A percentile compares a stretch with the other conserved stretches of the same genome.
Evolutionary conservation across 2,113 vertebrate species (phyloP).

Genomic region (Aptenodytes forsteri): DNA sequence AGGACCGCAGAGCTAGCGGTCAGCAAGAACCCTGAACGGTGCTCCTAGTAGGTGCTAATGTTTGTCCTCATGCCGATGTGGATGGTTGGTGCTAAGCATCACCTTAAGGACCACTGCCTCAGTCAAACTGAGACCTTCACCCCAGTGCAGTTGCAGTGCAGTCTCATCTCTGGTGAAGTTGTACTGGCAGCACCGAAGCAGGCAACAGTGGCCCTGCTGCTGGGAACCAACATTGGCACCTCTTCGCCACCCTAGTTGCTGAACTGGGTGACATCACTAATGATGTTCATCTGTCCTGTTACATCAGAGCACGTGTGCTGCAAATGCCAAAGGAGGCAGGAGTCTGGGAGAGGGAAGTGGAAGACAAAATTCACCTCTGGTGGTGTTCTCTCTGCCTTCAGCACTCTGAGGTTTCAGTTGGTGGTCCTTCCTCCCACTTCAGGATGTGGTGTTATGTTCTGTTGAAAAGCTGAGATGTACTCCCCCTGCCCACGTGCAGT

Average conservation of each 20-base stretch:
- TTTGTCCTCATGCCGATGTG: background rate
- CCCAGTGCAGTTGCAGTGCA: background rate
- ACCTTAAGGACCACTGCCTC: background rate
- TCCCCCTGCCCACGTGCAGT: fast-evolving
- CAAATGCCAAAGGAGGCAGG: background rate
- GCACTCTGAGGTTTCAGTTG: background rate
- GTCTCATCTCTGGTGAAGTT: background rate
- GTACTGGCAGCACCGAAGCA: background rate
- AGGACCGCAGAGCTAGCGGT: background rate
- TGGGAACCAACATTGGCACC: background rate
- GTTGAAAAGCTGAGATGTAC: fast-evolving
- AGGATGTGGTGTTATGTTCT: background rate
- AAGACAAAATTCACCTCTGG: background rate
- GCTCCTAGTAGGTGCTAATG: background rate
- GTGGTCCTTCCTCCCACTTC: background rate
- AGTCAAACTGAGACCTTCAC: background rate
- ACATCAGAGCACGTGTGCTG: background rate
- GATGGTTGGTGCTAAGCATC: background rate
- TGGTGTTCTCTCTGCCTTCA: background rate
- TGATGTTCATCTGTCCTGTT: background rate
- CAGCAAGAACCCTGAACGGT: fast-evolving
- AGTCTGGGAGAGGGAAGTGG: background rate
- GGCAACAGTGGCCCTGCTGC: background rate
- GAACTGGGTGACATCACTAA: background rate
- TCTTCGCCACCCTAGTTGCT: background rate